A percentile compares a stretch with the other conserved stretches of the same genome.
These are phyloP conservation scores for Hyperoplus immaculatus DNA, from an alignment of 2,797 vertebrate genomes.

Conservation along the genomic window DNA sequence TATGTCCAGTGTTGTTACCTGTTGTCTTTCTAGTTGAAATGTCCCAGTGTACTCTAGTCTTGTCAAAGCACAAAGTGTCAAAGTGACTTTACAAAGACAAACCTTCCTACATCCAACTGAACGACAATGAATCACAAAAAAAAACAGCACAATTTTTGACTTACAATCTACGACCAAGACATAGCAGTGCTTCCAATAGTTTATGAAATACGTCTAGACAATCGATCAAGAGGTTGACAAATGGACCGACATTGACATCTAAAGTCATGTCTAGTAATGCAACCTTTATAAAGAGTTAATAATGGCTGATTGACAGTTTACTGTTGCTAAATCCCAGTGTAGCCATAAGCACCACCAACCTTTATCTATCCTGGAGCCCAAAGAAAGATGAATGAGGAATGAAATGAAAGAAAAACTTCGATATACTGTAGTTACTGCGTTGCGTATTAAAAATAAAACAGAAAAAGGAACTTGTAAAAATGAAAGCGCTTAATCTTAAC, in stretches of 20 bases:
- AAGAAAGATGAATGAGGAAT: not conserved
- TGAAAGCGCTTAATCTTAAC: not conserved
- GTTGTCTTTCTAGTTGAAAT: constrained; percentile 11
- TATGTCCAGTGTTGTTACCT: constrained; percentile 6
- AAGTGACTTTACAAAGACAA: not conserved
- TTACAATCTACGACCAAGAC: too few species aligned
- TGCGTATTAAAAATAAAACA: not conserved
- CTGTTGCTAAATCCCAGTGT: not conserved
- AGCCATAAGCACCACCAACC: not conserved
- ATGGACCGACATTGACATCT: not conserved
- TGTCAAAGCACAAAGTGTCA: not conserved
- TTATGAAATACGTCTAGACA: not conserved
- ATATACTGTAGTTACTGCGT: not conserved
- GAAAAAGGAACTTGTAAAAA: constrained; percentile 16
- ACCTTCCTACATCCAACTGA: not conserved
- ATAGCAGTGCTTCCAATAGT: too few species aligned
- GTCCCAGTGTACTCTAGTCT: not conserved
- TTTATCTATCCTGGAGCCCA: not conserved
- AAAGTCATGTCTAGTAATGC: not conserved
- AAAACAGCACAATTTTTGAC: not conserved
- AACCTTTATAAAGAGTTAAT: not conserved
- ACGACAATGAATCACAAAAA: not conserved
- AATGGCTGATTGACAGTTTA: not conserved
- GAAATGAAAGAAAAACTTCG: not conserved
- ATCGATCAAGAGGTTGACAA: not conserved